Base-by-base conservation (phyloP, 2,113 vertebrate genomes). In the Vimba vimba region DNA sequence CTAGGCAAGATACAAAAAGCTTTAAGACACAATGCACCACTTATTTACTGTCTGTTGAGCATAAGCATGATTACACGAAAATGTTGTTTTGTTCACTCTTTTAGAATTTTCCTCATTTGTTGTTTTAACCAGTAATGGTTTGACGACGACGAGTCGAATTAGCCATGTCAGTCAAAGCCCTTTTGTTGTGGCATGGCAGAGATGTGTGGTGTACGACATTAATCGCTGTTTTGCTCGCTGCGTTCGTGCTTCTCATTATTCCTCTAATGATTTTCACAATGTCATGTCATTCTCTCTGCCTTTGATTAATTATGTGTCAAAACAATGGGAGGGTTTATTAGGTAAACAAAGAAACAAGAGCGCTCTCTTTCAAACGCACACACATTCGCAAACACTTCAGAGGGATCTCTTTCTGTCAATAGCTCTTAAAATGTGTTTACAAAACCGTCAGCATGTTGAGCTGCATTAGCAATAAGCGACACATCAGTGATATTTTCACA, bases 261-360 rank as follows among this genome's bases (percentile, higher is more conserved):
- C 90, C 92, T 92, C 89, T 85, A 87, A 92, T 91, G 91, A 91
- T 91, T 91, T 91, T 92, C 92, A 93, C 92, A 92, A 88, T 84
- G 36, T 84, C 36, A 83, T 90, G 90, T 89, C 87, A 92, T 91
- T 92, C 76, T 78, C 62, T 69, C 23, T 79, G 59, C 33, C 91
- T 91, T 90, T 94, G 94, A 94, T 93, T 93, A 94, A 94, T 93
- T 92, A 92, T 89, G 90, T 93, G 92, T 91, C 93, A 91, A 92
- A 92, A 91, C 91, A 94, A 93, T 91, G 92, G 88, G 92, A 92
- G 90, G 93, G 91, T 91, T 91, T 94, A 91, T 92, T 93, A 94
- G 91, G 90, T 91, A 92, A 94, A 88, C 90, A 89, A 86, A 86
- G 89, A 89, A 92, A 88, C 89, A 69, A 73, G 78, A 81, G 47